A percentile compares a stretch with the other conserved stretches of the same genome.
These are phyloP conservation scores for Podotricha telesiphe DNA, from an alignment of 2,888 invertebrate species.

Conservation along the genomic window DNA sequence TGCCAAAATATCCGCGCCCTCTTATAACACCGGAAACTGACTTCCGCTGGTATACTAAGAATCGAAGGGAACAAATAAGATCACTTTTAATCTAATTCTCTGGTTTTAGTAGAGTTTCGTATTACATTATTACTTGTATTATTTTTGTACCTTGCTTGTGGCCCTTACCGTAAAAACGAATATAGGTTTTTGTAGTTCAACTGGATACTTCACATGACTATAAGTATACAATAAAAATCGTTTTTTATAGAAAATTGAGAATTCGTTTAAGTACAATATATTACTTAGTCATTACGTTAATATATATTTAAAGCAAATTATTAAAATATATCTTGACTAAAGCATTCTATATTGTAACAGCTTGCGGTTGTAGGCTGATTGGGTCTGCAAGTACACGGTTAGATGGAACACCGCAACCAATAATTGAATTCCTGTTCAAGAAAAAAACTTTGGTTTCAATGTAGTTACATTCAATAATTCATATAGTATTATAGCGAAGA, in stretches of 20 bases:
- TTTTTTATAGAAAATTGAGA: too few species aligned
- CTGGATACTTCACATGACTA: too few species aligned
- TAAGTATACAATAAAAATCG: too few species aligned
- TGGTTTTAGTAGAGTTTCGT: background rate
- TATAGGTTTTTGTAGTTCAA: too few species aligned
- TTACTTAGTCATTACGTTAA: too few species aligned
- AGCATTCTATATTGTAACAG: constrained; percentile 4
- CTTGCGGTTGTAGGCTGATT: constrained; percentile 23
- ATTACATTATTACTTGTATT: background rate
- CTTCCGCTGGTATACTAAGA: constrained; percentile 2
- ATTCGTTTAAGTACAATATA: too few species aligned
- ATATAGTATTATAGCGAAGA: background rate
- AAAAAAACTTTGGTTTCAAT: constrained; percentile 11
- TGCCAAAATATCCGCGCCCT: background rate
- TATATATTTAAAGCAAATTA: background rate
- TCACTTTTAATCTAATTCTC: constrained; percentile 11
- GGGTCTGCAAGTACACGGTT: constrained; percentile 18
- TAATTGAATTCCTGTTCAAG: constrained; percentile 34
- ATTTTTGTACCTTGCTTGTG: background rate
- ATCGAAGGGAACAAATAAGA: constrained; percentile 17
- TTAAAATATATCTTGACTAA: background rate
- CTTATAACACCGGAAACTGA: constrained; percentile 11
- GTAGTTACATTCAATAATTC: background rate
- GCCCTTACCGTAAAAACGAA: too few species aligned
- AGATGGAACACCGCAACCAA: constrained; percentile 22